Evolutionary conservation across 1,140 invertebrate genomes (phyloP), one percentile per base, ranked within the genome.

Genomic region (Papilio dardanus): DNA sequence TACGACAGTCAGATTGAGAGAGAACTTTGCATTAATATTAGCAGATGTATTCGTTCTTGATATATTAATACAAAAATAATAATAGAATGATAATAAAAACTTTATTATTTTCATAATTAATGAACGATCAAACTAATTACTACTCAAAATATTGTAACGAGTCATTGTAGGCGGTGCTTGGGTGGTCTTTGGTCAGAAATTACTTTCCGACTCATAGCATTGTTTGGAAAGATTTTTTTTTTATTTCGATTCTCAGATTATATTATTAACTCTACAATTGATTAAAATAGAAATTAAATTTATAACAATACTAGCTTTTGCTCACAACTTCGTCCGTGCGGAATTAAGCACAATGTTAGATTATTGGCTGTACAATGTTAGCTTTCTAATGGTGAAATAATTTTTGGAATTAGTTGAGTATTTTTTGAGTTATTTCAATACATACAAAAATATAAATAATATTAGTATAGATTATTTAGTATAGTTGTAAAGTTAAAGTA

Each of bases 111-210:
- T 28, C 14, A 62, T 62, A 28, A 30, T 62, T 28, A 62, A 62
- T 58, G 54, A 62, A 30, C 3, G 8, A 54, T 28, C 12, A 62
- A 12, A 58, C 19, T 58, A 58, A 62, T 62, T 62, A 62, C 24
- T 62, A 62, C 24, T 62, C 21, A 28, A 62, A 62, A 62, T 54
- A 24, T 54, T 28, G 21, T 62, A 62, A 14, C 54, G 30, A 62
- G 54, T 62, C 54, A 62, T 28, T 62, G 54, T 62, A 62, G 54
- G 21, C 54, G 54, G 24, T 16, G 24, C 24, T 62, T 62, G 54
- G 54, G 54, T 62, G 54, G 54, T 62, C 54, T 28, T 14, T 30
- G 12, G 2, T 62, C 24, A 24, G 54, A 28, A 62, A 62, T 14
- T 62, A 28, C 10, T 62, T 62, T 28, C 54, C 54, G 24, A 28